A percentile compares a stretch with the other conserved stretches of the same genome.
phyloP scores from a whole-genome alignment of 1,140 invertebrate genomes.

The Monomorium pharaonis region DNA sequence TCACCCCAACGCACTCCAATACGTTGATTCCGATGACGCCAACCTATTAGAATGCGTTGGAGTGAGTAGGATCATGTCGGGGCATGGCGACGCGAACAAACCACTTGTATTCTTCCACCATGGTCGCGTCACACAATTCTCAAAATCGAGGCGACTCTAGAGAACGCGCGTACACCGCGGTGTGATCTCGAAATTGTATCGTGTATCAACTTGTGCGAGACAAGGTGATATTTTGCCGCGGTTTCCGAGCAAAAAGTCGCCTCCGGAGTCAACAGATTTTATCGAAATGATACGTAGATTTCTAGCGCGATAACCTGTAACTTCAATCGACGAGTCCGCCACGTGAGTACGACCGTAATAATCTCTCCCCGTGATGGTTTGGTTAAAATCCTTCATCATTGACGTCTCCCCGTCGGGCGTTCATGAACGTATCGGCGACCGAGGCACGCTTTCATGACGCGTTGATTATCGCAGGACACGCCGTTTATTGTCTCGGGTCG shows the following conservation, averaged over 20 bases:
- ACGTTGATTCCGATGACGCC: too few relatives aligned
- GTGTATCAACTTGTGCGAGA: not conserved
- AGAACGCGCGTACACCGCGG: not conserved
- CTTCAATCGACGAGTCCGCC: too few relatives aligned
- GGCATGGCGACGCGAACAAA: too few relatives aligned
- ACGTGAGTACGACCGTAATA: slow-evolving; percentile 12
- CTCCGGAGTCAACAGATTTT: not conserved
- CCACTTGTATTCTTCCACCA: too few relatives aligned
- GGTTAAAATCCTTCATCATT: slow-evolving; percentile 25
- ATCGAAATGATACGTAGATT: slow-evolving; percentile 9
- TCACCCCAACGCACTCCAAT: too few relatives aligned
- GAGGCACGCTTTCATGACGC: not conserved
- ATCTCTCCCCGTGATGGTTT: not conserved
- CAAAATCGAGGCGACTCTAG: not conserved
- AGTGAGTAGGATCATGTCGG: too few relatives aligned
- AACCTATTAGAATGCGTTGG: too few relatives aligned
- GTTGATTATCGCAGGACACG: not conserved
- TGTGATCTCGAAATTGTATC: slow-evolving; percentile 2
- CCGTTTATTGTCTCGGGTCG: not conserved
- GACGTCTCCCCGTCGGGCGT: slow-evolving; percentile 12
- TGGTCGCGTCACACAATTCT: too few relatives aligned
- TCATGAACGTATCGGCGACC: not conserved
- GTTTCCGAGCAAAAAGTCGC: not conserved
- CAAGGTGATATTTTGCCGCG: not conserved
- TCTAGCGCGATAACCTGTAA: not conserved